Evolutionary conservation across 2,797 vertebrate genomes (phyloP).

Genomic region (Sebastes miniatus): DNA sequence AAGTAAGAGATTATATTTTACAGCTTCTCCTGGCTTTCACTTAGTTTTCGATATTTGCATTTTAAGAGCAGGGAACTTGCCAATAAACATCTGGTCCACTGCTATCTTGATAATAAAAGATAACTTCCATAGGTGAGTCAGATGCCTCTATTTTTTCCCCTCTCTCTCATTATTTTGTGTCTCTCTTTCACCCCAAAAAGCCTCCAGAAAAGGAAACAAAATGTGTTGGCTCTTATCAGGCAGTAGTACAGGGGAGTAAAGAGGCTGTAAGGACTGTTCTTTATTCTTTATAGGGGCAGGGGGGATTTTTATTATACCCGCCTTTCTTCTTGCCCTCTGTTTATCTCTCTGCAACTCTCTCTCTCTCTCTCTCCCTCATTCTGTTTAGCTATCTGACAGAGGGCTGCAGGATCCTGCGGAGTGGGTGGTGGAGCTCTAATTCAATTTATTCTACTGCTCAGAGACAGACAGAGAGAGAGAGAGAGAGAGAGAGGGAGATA

Average conservation of each 20-base stretch:
- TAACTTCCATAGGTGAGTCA: background rate
- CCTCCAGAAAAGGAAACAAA: background rate
- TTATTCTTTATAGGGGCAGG: slow-evolving; percentile 34
- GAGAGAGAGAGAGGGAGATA: slow-evolving; percentile 12
- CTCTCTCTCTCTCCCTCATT: slow-evolving; percentile 7
- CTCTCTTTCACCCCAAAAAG: background rate
- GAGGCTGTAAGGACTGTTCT: slow-evolving; percentile 23
- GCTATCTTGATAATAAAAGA: background rate
- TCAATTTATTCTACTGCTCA: slow-evolving; percentile 75
- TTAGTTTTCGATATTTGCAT: background rate
- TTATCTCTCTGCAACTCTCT: slow-evolving; percentile 51
- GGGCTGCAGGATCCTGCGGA: slow-evolving; percentile 63
- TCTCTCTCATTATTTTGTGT: slow-evolving; percentile 2
- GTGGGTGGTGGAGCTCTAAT: slow-evolving; percentile 75
- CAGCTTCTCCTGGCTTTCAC: background rate
- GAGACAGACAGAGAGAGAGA: slow-evolving; percentile 47
- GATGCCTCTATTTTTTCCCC: background rate
- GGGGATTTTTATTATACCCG: slow-evolving; percentile 28
- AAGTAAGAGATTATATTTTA: background rate
- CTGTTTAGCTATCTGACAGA: slow-evolving; percentile 68
- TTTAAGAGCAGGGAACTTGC: background rate
- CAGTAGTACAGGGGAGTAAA: slow-evolving; percentile 16
- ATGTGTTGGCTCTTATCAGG: slow-evolving; percentile 18
- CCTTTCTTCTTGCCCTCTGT: slow-evolving; percentile 60
- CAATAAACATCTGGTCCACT: background rate